Conservation (phyloP, 2,113 vertebrate species). For the Beaufortia kweichowensis region DNA sequence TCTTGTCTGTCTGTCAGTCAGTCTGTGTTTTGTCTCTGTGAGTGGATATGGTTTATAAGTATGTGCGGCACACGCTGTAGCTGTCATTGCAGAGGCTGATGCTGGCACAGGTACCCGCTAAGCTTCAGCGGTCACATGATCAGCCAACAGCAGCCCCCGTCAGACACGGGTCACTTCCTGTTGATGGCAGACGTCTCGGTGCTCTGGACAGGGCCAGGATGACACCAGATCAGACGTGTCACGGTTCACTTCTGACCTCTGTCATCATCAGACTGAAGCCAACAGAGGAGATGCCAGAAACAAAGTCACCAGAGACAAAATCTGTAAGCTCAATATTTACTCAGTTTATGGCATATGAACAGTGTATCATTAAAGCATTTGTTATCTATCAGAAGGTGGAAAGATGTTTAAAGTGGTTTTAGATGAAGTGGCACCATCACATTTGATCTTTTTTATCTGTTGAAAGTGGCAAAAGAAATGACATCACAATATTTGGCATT, state of each 20-base stretch:
- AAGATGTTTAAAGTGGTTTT: too few species aligned
- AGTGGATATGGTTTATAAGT: neutral
- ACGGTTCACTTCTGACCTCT: slow-evolving; percentile 61
- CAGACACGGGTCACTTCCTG: slow-evolving; percentile 73
- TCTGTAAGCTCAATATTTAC: too few species aligned
- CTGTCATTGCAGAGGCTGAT: slow-evolving; percentile 61
- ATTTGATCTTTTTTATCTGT: too few species aligned
- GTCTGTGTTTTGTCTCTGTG: slow-evolving; percentile 36
- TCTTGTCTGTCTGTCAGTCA: neutral
- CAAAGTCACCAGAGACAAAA: too few species aligned
- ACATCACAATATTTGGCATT: too few species aligned
- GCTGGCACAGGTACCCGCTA: slow-evolving; percentile 60
- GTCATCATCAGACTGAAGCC: slow-evolving; percentile 40
- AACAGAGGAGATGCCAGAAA: too few species aligned
- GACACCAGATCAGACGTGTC: slow-evolving; percentile 67
- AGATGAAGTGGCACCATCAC: too few species aligned
- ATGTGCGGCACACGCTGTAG: slow-evolving; percentile 10
- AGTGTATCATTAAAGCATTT: too few species aligned
- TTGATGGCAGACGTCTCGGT: slow-evolving; percentile 55
- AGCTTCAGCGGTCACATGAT: slow-evolving; percentile 66
- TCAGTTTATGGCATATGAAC: too few species aligned
- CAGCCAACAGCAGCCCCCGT: slow-evolving; percentile 67
- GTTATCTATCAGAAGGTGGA: too few species aligned
- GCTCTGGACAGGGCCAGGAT: slow-evolving; percentile 44
- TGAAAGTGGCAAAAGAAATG: too few species aligned